Evolutionary conservation across 2,113 vertebrate species (phyloP), one percentile per base, ranked within the genome.

Genomic region (Hippocampus guttulatus): DNA sequence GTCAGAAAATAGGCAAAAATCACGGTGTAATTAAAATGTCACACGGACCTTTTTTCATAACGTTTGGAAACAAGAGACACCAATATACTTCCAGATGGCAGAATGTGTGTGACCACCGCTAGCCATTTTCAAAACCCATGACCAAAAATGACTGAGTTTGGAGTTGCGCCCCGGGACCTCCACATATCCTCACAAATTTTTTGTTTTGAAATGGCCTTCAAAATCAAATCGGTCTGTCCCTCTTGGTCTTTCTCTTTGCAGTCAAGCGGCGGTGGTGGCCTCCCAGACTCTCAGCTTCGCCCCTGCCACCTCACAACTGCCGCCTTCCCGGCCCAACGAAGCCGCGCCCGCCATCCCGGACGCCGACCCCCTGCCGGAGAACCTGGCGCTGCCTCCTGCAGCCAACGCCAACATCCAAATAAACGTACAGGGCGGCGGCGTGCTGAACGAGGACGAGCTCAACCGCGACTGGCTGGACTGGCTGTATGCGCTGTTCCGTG

Each of bases 381-480:
- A 98, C 80, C 93, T 86, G n/a, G 21, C 41, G 43, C 64, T n/a
- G 27, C 27, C 27, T 16, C 27, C 58, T 16, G 93, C 94, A 1
- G 93, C 90, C n/a, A 95, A 98, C 70, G 91, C 91, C 4, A 94
- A 95, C 18, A 90, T 97, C 62, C 95, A 96, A 81, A 95, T 81
- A 94, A 97, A 88, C 71, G 95, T 65, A 68, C 94, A 89, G 90
- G 93, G 89, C 74, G 96, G 43, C 15, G 91, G 27, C 58, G 91
- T 94, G 71, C 73, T 96, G 8, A 96, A 98, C 0, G 96, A 98
- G 1, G 96, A 98, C 5, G 96, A 98, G 84, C 92, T 96, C 85
- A 96, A 99, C 82, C 94, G 94, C 0, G 96, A 98, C 86, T 99
- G 97, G 97, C 91, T 99, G 66, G 96, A 98, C 92, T 98, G 96